Conservation (phyloP, 92 coral and sea anemone genomes). For the Epizoanthus rinbou region DNA sequence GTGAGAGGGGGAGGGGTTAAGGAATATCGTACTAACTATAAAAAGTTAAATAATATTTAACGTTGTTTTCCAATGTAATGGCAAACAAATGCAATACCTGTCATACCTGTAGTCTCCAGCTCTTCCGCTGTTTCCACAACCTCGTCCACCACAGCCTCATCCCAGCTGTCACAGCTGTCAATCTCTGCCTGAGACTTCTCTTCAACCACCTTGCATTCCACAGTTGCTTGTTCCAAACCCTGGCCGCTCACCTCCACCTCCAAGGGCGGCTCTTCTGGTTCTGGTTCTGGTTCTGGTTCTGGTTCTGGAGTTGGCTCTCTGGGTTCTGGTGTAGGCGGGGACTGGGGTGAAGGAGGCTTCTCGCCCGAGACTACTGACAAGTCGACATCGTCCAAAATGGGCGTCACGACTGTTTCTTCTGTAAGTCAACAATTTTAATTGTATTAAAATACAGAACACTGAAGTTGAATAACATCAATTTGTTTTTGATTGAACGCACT, state of each 20-base stretch:
- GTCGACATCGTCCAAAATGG: background rate
- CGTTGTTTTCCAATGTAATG: no score
- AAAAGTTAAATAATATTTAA: no score
- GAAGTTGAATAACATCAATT: no score
- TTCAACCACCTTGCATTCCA: slow-evolving; percentile 49
- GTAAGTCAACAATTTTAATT: background rate
- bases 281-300: slow-evolving; percentile 37
- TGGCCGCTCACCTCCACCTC: slow-evolving; percentile 44
- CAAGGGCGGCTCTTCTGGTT: slow-evolving; percentile 2
- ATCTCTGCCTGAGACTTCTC: slow-evolving; percentile 48
- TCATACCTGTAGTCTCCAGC: slow-evolving; percentile 59
- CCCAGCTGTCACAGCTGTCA: slow-evolving; percentile 63
- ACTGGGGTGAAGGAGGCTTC: background rate
- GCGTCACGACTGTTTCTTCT: slow-evolving; percentile 33
- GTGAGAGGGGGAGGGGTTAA: no score
- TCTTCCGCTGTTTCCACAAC: slow-evolving; percentile 59
- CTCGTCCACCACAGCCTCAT: slow-evolving; percentile 57
- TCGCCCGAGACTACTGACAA: slow-evolving; percentile 23
- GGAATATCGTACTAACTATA: no score
- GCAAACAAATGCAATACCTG: background rate
- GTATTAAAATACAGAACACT: no score
- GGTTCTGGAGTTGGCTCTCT: slow-evolving; percentile 2
- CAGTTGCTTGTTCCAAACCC: slow-evolving; percentile 54
- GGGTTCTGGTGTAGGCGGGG: slow-evolving; percentile 20
- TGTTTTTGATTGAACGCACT: no score